Percentiles rank a stretch among this genome's conserved stretches.
These are phyloP conservation scores for Autographa pulchrina DNA, from an alignment of 2,888 invertebrate genomes.

Conservation along the genomic window DNA sequence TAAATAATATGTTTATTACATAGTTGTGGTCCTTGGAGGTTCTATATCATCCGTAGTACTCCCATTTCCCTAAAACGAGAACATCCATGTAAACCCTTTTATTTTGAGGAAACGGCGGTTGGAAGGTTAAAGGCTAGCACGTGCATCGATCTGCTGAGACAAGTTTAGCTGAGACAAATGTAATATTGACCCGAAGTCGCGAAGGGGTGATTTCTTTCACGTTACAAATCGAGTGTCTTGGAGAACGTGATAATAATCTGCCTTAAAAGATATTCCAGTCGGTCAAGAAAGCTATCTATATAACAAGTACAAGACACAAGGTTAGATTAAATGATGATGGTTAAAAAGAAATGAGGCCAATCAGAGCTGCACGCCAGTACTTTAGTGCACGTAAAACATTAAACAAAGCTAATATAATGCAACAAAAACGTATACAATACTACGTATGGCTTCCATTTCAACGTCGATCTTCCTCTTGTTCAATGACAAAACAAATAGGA, in stretches of 20 bases:
- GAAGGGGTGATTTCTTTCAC: neutral
- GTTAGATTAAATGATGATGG: neutral
- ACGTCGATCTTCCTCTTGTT: conserved; percentile 66
- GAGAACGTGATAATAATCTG: neutral
- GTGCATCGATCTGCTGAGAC: neutral
- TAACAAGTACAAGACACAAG: neutral
- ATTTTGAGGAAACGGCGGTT: neutral
- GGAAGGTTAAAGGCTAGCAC: neutral
- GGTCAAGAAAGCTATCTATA: neutral
- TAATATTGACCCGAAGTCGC: neutral
- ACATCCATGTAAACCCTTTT: conserved; percentile 1
- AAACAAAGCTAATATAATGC: conserved; percentile 64
- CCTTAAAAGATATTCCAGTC: neutral
- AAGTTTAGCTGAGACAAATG: neutral
- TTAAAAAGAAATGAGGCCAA: conserved; percentile 1
- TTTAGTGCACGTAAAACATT: conserved; percentile 43
- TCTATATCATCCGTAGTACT: neutral
- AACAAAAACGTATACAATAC: conserved; percentile 69
- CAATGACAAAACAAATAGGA: conserved; percentile 68
- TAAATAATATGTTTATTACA: conserved; percentile 10
- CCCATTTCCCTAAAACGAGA: neutral
- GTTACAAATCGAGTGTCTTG: neutral
- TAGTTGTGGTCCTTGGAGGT: neutral
- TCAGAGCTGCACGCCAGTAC: neutral
- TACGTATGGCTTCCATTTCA: conserved; percentile 63